Evolutionary conservation across 2,113 vertebrate genomes (phyloP), one percentile per base, ranked within the genome.

Genomic region (Dryoscopus gambensis): DNA sequence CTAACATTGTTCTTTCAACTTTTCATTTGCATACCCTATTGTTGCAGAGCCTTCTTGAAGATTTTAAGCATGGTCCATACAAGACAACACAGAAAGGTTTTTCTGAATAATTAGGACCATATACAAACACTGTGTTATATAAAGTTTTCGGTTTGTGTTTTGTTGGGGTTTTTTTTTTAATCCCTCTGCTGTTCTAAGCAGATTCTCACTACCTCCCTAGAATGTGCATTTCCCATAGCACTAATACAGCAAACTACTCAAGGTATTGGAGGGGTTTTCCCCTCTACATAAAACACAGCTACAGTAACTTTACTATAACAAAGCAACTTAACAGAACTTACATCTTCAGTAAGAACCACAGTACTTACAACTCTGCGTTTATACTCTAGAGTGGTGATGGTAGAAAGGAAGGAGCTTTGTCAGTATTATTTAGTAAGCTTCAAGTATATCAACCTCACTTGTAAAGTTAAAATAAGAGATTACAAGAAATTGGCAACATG

Each of bases 401-500:
- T 25, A 78, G 75, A 63, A 78, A 44, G 80, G 47, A 79, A 87
- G 30, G 27, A 63, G 76, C 15, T 93, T 89, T 87, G 67, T 87
- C 89, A 97, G 88, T 93, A 76, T 67, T 73, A 92, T 89, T 97
- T 95, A 75, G 84, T 90, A 84, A 92, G 67, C 52, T 90, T 91
- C 23, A 92, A 94, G 77, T 95, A 13, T 10, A 80, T 71, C 90
- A 71, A 69, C 28, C n/a, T 84, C 28, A 7, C 57, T 80, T 67
- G 65, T 76, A 44, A 94, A 93, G 70, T 84, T 89, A 68, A 92
- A 95, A 90, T 33, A 56, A 95, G 0, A 93, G 93, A 78, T 88
- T 65, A 91, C 53, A 96, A 96, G 96, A 95, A 96, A 95, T 28
- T 28, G 78, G 96, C 84, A 93, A 85, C 98, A 97, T 98, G 97